A percentile compares a stretch with the other conserved stretches of the same genome.
Conservation (phyloP, 2,113 vertebrate species). For the Taurulus bubalis region DNA sequence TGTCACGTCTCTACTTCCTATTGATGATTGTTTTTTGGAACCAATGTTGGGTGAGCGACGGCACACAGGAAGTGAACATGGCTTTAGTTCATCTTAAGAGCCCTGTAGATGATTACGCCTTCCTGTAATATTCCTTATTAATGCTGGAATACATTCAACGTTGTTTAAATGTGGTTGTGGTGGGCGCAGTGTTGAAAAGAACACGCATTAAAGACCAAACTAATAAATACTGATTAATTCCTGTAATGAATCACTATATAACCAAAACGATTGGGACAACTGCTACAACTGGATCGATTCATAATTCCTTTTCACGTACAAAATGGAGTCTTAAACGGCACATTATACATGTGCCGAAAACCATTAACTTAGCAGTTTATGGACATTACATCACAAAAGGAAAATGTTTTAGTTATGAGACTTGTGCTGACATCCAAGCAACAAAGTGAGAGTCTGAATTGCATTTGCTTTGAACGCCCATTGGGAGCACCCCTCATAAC, state of each 20-base stretch:
- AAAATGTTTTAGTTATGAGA: neutral
- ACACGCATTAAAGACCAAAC: neutral
- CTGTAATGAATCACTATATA: neutral
- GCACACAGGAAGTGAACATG: slow-evolving; percentile 12
- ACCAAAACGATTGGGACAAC: neutral
- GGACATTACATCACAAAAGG: neutral
- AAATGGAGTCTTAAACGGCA: neutral
- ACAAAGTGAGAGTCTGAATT: neutral
- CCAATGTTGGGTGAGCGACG: neutral
- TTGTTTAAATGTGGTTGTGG: slow-evolving; percentile 1
- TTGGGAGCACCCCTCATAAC: neutral
- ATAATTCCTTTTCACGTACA: neutral
- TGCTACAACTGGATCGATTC: neutral
- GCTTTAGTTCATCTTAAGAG: neutral
- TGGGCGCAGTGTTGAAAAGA: neutral
- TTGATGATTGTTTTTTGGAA: slow-evolving; percentile 12
- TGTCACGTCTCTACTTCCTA: slow-evolving; percentile 12
- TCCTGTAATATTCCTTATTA: slow-evolving; percentile 1
- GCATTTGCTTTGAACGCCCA: neutral
- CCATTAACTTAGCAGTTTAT: neutral
- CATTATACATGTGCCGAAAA: neutral
- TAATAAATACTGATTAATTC: neutral
- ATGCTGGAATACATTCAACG: slow-evolving; percentile 7
- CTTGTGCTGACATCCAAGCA: neutral
- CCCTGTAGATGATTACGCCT: neutral